Conservation (phyloP, 2,113 vertebrate genomes). For the Zosterops hypoxanthus region DNA sequence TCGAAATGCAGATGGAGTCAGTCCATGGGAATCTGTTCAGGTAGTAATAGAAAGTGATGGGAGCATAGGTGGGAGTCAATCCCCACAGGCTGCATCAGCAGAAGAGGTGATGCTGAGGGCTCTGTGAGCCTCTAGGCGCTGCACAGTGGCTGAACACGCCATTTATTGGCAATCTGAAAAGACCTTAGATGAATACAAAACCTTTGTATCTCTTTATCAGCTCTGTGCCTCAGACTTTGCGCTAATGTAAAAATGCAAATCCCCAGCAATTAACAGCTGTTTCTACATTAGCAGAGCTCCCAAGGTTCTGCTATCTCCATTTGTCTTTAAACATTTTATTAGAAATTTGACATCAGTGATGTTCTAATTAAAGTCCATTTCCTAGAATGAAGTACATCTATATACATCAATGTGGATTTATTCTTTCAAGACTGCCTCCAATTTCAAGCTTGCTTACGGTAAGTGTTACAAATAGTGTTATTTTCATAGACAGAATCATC, state of each 20-base stretch:
- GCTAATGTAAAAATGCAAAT: constrained; percentile 70
- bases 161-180: neutral
- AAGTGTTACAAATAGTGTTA: constrained; percentile 20
- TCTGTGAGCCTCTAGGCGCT: neutral
- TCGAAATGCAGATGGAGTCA: neutral
- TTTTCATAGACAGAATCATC: constrained; percentile 41
- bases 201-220: constrained; percentile 40
- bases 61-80: neutral
- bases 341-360: constrained; percentile 64
- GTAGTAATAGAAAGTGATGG: rapidly evolving
- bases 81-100: neutral
- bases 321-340: constrained; percentile 71
- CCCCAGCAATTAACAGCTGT: constrained; percentile 52
- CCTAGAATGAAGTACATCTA: constrained; percentile 33
- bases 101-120: neutral
- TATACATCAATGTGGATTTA: neutral
- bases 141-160: rapidly evolving
- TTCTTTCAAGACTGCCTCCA: neutral
- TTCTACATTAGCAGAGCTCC: constrained; percentile 46
- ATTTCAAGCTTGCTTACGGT: constrained; percentile 47
- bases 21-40: neutral
- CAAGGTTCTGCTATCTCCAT: constrained; percentile 41
- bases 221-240: constrained; percentile 37
- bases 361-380: constrained; percentile 72
- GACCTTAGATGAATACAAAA: neutral